These are phyloP conservation scores for Tympanuchus pallidicinctus DNA, from an alignment of 2,113 vertebrate species.

Conservation along the genomic window DNA sequence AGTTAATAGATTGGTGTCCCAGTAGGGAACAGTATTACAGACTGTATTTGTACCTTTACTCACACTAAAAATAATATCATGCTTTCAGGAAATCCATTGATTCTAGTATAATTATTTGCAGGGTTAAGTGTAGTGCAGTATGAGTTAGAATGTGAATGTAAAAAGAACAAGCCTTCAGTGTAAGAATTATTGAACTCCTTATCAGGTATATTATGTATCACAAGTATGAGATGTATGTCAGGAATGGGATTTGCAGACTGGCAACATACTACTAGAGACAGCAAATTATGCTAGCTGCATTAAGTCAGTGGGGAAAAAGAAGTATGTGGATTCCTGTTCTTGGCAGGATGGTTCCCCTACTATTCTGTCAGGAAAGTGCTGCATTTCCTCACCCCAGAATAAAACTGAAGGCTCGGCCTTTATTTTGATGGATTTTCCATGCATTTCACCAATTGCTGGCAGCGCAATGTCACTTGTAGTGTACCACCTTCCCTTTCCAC, in stretches of 20 bases:
- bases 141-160: neutral
- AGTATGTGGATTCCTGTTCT: neutral
- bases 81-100: neutral
- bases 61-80: neutral
- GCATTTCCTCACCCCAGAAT: neutral
- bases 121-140: neutral
- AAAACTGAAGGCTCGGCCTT: neutral
- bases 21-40: neutral
- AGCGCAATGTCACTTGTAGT: neutral
- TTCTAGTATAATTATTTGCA: conserved; percentile 4
- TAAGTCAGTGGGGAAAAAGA: neutral
- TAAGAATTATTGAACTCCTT: neutral
- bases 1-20: neutral
- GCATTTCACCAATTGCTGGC: neutral
- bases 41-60: neutral
- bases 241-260: neutral
- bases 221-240: neutral
- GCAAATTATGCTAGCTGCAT: neutral
- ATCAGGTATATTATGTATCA: neutral
- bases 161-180: neutral
- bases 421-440: neutral
- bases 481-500: neutral
- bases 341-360: neutral
- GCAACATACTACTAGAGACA: neutral
- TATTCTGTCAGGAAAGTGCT: neutral